These are phyloP conservation scores for Orchesella cincta DNA, from an alignment of 1,140 invertebrate species.

Conservation along the genomic window DNA sequence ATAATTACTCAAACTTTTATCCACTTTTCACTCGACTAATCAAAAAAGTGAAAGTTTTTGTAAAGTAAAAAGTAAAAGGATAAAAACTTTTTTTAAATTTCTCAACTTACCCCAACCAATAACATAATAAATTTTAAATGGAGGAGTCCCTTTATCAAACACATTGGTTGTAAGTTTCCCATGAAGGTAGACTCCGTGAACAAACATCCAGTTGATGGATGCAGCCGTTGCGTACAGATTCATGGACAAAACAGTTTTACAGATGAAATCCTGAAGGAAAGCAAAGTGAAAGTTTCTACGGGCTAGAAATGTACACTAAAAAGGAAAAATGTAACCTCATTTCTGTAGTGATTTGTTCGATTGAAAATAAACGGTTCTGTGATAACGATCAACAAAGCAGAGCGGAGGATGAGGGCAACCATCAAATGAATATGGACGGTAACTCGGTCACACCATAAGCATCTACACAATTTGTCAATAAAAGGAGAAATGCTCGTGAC, in stretches of 20 bases:
- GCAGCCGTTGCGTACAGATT: slow-evolving; percentile 59
- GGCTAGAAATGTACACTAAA: slow-evolving; percentile 32
- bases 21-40: too few species aligned
- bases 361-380: slow-evolving; percentile 51
- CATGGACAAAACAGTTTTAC: slow-evolving; percentile 57
- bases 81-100: too few species aligned
- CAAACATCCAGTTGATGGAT: slow-evolving; percentile 65
- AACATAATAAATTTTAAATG: slow-evolving; percentile 58
- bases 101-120: slow-evolving; percentile 63
- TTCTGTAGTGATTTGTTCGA: slow-evolving; percentile 46
- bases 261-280: slow-evolving; percentile 60
- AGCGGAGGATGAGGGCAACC: slow-evolving; percentile 57
- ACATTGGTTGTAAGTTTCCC: slow-evolving; percentile 60
- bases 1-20: too few species aligned
- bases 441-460: slow-evolving; percentile 58
- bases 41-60: background rate
- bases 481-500: too few species aligned
- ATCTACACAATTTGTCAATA: too few species aligned
- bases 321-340: slow-evolving; percentile 44
- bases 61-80: too few species aligned
- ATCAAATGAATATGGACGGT: slow-evolving; percentile 61
- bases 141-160: slow-evolving; percentile 57
- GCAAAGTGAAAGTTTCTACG: slow-evolving; percentile 1
- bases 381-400: slow-evolving; percentile 58
- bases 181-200: slow-evolving; percentile 61